phyloP scores from a whole-genome alignment of 2,113 vertebrate species.

The Oncorhynchus gorbuscha region DNA sequence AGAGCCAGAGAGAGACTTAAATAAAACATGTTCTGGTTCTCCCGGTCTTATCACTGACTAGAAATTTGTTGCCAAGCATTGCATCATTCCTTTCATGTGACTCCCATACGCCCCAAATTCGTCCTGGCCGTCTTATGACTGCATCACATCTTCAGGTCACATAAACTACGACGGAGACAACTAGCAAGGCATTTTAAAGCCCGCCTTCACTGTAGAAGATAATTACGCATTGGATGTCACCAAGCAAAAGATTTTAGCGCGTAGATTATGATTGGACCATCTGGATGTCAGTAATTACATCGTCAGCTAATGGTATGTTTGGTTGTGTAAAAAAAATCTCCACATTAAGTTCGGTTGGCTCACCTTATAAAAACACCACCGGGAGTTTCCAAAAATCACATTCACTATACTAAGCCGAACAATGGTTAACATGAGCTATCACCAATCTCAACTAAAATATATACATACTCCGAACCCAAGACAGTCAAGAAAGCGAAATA shows the following conservation, averaged over 20 bases:
- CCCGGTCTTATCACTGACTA: constrained; percentile 82
- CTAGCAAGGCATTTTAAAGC: constrained; percentile 12
- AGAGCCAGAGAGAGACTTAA: constrained; percentile 74
- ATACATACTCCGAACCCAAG: constrained; percentile 72
- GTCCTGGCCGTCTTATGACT: constrained; percentile 83
- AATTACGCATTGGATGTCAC: constrained; percentile 70
- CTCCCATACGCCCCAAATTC: constrained; percentile 84
- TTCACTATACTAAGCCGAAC: constrained; percentile 80
- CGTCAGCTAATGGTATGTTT: constrained; percentile 1
- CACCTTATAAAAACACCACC: constrained; percentile 75
- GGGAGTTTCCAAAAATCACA: constrained; percentile 82
- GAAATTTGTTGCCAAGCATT: constrained; percentile 84
- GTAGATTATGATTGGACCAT: constrained; percentile 37
- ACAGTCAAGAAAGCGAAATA: constrained; percentile 78
- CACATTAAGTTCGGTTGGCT: constrained; percentile 75
- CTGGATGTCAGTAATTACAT: neutral
- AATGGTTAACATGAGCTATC: constrained; percentile 85
- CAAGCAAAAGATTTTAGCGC: constrained; percentile 70
- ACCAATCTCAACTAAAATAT: constrained; percentile 78
- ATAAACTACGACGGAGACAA: constrained; percentile 71
- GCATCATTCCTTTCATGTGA: constrained; percentile 87
- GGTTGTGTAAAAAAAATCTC: constrained; percentile 55
- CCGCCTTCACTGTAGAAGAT: constrained; percentile 2
- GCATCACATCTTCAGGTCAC: constrained; percentile 78
- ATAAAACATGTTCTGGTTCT: constrained; percentile 83